Evolutionary conservation across 1,140 invertebrate species (phyloP), one percentile per base, ranked within the genome.

Genomic region (Aethina tumida): DNA sequence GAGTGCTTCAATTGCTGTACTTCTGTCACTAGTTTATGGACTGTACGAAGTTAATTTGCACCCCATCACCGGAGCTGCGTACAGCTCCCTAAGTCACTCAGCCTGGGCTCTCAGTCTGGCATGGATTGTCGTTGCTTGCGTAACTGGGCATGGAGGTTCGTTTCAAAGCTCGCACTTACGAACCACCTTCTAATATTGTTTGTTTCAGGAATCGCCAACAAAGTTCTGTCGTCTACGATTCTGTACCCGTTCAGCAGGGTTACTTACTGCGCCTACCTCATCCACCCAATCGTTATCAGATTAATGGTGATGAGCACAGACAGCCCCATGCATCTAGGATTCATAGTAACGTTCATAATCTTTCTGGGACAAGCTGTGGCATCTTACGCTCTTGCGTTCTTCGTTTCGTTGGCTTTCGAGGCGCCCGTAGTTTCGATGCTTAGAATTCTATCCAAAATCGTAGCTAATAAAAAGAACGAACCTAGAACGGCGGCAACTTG

Each of bases 41-140:
- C 63, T 87, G 3, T 84, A 86, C 55, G 73, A 75, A 45, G 66
- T 74, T 5, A 70, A 83, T 57, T 62, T 89, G 32, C 68, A 71
- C 15, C 74, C 75, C n/a, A 55, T 74, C 2, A 69, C 71, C 2
- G 79, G 79, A 1, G 84, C 88, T 7, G 70, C 81, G 2, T 93
- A 92, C 61, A 84, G 79, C 48, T 79, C 86, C 1, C 62, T 90
- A 7, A 88, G 84, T 37, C 82, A 92, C 57, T 83, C 81, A 28
- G 72, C 81, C 9, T 94, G 87, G 85, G 83, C 86, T 5, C 48
- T 88, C 4, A 75, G 76, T 12, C 59, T 93, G 9, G 73, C 81
- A 0, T 95, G 89, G 89, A 79, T 92, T 44, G 81, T 89, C 5
- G 73, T 92, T 38, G 88, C 87, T 1, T 94, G 89, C 55, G 81